Conservation (phyloP, 2,888 invertebrate species). For the Sarcophaga rosellei region DNA sequence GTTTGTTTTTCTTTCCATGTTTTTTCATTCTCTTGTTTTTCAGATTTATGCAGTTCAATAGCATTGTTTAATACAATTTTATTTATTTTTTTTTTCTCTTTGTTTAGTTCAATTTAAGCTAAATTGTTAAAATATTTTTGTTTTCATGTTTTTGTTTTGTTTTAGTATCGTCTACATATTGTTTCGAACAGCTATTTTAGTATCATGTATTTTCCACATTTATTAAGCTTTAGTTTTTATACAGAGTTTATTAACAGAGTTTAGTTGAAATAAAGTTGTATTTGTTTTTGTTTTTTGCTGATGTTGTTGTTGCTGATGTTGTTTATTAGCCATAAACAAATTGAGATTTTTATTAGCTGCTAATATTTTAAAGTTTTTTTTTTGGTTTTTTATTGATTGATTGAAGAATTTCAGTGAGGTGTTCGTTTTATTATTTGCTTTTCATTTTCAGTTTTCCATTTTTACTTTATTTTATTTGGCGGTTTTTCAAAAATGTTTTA, state of each 20-base stretch:
- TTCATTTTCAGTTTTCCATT: no score
- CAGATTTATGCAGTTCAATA: background rate
- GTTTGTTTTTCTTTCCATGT: no score
- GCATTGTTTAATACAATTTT: slow-evolving; percentile 20
- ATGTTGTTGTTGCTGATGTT: background rate
- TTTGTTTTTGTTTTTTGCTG: background rate
- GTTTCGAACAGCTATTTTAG: slow-evolving; percentile 58
- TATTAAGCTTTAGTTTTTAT: slow-evolving; percentile 44
- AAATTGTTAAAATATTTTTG: slow-evolving; percentile 7
- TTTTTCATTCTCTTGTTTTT: no score
- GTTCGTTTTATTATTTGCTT: slow-evolving; percentile 56
- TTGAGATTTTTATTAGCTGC: slow-evolving; percentile 26
- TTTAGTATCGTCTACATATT: slow-evolving; percentile 43
- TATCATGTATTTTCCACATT: slow-evolving; percentile 69
- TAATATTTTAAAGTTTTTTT: slow-evolving; percentile 17
- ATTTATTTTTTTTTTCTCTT: background rate
- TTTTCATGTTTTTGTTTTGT: slow-evolving; percentile 31
- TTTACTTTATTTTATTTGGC: slow-evolving; percentile 21
- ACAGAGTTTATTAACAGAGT: slow-evolving; percentile 36
- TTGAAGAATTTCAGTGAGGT: slow-evolving; percentile 80
- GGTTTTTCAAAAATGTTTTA: slow-evolving; percentile 24
- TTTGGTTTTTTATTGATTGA: slow-evolving; percentile 47
- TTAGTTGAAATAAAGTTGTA: slow-evolving; percentile 21
- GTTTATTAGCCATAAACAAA: background rate
- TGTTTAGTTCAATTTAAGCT: slow-evolving; percentile 21